Evolutionary conservation across 2,888 invertebrate genomes (phyloP).

Genomic region (Papilio gigon): DNA sequence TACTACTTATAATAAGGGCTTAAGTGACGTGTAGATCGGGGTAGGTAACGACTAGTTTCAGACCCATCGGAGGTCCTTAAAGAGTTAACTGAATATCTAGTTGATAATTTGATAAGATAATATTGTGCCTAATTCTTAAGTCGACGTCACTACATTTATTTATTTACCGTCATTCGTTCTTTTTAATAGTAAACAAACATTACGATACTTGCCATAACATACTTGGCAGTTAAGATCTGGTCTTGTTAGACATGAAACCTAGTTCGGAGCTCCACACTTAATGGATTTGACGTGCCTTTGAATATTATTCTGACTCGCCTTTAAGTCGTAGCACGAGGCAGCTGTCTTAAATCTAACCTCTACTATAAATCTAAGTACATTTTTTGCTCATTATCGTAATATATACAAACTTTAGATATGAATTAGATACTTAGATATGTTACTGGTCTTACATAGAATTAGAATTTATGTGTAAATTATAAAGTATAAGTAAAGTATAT

Average conservation of each 20-base stretch:
- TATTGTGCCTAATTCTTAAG: no score
- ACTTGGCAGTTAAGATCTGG: constrained; percentile 22
- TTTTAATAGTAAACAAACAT: background rate
- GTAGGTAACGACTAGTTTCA: no score
- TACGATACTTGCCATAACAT: constrained; percentile 9
- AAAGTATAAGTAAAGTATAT: no score
- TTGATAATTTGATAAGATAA: no score
- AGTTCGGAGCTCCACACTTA: constrained; percentile 11
- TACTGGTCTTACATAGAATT: background rate
- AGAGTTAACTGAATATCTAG: no score
- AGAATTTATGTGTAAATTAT: no score
- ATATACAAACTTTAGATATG: background rate
- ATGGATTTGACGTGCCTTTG: constrained; percentile 36
- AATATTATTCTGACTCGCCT: constrained; percentile 36
- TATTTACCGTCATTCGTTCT: no score
- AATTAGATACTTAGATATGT: background rate
- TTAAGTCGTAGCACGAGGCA: constrained; percentile 1
- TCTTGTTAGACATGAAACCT: constrained; percentile 29
- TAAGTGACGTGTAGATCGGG: no score
- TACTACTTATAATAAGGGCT: no score
- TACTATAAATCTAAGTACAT: background rate
- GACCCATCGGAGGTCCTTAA: no score
- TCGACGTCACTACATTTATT: no score
- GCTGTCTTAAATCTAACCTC: constrained; percentile 4
- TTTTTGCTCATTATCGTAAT: background rate